Conservation (phyloP, 2,888 invertebrate species). For the Sympetrum striolatum region DNA sequence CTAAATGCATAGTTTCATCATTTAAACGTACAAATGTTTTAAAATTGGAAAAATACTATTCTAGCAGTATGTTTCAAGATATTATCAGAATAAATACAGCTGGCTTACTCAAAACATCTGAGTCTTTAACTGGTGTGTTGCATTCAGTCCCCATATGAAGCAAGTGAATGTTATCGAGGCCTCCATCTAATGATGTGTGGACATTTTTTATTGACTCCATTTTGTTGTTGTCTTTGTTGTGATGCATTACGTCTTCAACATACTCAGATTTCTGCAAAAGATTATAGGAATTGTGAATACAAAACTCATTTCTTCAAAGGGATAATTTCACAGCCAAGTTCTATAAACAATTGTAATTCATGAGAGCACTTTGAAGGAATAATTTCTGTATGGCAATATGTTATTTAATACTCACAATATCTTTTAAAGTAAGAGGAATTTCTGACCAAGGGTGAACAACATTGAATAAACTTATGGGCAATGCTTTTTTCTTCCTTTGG, state of each 20-base stretch:
- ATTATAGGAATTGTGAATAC: too few relatives aligned
- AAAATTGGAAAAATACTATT: too few relatives aligned
- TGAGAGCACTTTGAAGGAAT: too few relatives aligned
- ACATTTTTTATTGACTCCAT: slow-evolving; percentile 50
- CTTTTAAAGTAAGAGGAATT: not conserved
- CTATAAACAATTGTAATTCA: too few relatives aligned
- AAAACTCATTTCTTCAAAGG: too few relatives aligned
- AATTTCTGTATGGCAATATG: too few relatives aligned
- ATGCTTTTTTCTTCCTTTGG: slow-evolving; percentile 66
- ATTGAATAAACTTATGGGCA: slow-evolving; percentile 59
- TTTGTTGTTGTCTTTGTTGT: not conserved
- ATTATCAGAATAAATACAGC: not conserved
- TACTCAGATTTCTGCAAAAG: not conserved
- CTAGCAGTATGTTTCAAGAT: too few relatives aligned
- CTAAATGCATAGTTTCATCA: too few relatives aligned
- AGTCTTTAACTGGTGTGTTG: not conserved
- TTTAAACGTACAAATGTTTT: too few relatives aligned
- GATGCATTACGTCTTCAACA: not conserved
- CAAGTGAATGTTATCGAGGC: slow-evolving; percentile 56
- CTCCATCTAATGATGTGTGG: slow-evolving; percentile 59
- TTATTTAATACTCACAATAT: not conserved
- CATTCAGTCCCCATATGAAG: slow-evolving; percentile 48
- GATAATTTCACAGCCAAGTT: not conserved
- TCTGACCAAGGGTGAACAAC: slow-evolving; percentile 46
- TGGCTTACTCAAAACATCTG: not conserved